Conservation (phyloP, 2,888 invertebrate species). For the Parnassius mnemosyne region DNA sequence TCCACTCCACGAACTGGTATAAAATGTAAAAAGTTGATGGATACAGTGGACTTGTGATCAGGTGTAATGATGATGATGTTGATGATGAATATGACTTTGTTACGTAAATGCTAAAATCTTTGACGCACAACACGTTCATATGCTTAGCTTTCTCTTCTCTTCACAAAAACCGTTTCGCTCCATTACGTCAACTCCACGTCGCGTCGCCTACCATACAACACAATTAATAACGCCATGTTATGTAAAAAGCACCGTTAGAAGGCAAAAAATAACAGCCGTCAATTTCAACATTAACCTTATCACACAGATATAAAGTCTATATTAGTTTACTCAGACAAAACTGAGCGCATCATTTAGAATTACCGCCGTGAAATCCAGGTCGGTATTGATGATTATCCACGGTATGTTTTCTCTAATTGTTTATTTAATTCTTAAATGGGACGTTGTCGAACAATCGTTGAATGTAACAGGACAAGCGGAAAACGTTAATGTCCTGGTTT, state of each 20-base stretch:
- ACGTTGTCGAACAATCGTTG: constrained; percentile 7
- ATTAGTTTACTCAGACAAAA: background rate
- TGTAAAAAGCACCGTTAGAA: constrained; percentile 21
- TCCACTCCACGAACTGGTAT: too few relatives aligned
- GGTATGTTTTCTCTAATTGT: constrained; percentile 24
- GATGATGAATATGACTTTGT: background rate
- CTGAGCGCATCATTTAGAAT: background rate
- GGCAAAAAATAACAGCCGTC: background rate
- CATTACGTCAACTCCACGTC: constrained; percentile 11
- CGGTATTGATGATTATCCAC: constrained; percentile 21
- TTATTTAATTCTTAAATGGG: constrained; percentile 22
- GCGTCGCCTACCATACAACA: constrained; percentile 12
- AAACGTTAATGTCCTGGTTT: constrained; percentile 8
- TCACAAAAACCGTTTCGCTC: constrained; percentile 7
- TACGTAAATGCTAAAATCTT: background rate
- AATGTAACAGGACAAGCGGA: constrained; percentile 16
- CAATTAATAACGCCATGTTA: constrained; percentile 20
- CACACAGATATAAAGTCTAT: background rate
- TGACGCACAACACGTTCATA: background rate
- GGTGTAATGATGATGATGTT: too few relatives aligned
- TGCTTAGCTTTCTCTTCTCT: constrained; percentile 15
- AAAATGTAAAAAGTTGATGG: too few relatives aligned
- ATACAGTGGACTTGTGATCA: too few relatives aligned
- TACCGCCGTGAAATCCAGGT: constrained; percentile 23
- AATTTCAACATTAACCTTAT: constrained; percentile 1